These are phyloP conservation scores for Bombus confusus DNA, from an alignment of 1,140 invertebrate species.

Conservation along the genomic window DNA sequence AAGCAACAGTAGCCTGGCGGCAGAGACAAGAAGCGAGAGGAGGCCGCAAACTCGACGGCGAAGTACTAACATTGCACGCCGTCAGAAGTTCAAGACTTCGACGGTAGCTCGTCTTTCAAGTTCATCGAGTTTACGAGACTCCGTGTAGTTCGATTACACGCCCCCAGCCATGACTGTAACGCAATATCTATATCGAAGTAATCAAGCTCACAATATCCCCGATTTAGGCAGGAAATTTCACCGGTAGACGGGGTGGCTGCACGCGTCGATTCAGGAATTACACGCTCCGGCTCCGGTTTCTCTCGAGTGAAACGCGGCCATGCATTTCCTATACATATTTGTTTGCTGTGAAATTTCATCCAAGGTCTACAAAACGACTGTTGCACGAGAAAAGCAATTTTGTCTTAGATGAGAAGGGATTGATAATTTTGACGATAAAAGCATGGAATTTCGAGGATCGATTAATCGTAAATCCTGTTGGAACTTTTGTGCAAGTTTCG, in stretches of 20 bases:
- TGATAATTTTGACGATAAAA: no score
- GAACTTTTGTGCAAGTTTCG: no score
- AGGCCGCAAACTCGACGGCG: slow-evolving; percentile 22
- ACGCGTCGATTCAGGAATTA: slow-evolving; percentile 9
- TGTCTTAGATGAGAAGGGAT: neutral
- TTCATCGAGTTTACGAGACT: slow-evolving; percentile 58
- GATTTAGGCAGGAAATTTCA: slow-evolving; percentile 64
- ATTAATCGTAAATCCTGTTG: no score
- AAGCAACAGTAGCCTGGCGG: neutral
- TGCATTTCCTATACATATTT: neutral
- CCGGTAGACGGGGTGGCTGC: neutral
- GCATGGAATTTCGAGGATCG: no score
- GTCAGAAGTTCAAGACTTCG: slow-evolving; percentile 41
- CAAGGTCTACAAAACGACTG: neutral
- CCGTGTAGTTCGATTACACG: slow-evolving; percentile 58
- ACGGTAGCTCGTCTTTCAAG: slow-evolving; percentile 54
- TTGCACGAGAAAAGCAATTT: neutral
- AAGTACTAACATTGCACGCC: slow-evolving; percentile 48
- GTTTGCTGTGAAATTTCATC: neutral
- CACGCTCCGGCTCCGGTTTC: neutral
- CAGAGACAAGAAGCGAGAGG: no score
- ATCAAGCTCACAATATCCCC: slow-evolving; percentile 63
- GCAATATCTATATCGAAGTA: slow-evolving; percentile 65
- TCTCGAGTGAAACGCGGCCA: neutral
- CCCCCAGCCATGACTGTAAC: slow-evolving; percentile 57